Evolutionary conservation across 1,140 invertebrate species (phyloP).

Genomic region (Ptiloglossa arizonensis): DNA sequence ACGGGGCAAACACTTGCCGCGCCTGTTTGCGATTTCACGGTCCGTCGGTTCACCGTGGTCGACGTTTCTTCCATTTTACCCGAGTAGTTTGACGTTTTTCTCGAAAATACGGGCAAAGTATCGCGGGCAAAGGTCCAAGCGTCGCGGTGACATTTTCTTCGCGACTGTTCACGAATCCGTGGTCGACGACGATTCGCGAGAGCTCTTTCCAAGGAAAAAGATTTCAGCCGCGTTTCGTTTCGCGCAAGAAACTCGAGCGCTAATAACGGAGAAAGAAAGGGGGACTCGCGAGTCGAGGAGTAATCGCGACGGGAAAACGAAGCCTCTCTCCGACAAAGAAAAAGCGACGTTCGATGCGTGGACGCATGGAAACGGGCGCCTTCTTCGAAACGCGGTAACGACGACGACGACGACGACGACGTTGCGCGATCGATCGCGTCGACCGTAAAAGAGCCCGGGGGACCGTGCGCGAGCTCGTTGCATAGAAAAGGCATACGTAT

Average conservation of each 20-base stretch:
- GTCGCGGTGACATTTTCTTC: not conserved
- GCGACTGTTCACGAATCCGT: not conserved
- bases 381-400: not conserved
- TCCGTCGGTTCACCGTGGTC: too few relatives aligned
- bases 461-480: not conserved
- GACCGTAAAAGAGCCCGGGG: not conserved
- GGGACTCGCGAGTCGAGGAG: not conserved
- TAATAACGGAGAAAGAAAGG: not conserved
- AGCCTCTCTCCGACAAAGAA: not conserved
- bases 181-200: not conserved
- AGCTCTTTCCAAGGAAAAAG: not conserved
- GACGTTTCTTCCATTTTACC: too few relatives aligned
- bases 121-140: not conserved
- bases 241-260: not conserved
- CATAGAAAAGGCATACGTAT: not conserved
- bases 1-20: too few relatives aligned
- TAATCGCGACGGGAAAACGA: slow-evolving; percentile 18
- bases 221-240: not conserved
- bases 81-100: too few relatives aligned
- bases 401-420: not conserved
- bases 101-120: too few relatives aligned
- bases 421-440: slow-evolving; percentile 5
- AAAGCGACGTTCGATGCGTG: slow-evolving; percentile 3
- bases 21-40: too few relatives aligned
- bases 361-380: not conserved